phyloP scores from a whole-genome alignment of 2,888 invertebrate genomes.

The Tachina lurida region DNA sequence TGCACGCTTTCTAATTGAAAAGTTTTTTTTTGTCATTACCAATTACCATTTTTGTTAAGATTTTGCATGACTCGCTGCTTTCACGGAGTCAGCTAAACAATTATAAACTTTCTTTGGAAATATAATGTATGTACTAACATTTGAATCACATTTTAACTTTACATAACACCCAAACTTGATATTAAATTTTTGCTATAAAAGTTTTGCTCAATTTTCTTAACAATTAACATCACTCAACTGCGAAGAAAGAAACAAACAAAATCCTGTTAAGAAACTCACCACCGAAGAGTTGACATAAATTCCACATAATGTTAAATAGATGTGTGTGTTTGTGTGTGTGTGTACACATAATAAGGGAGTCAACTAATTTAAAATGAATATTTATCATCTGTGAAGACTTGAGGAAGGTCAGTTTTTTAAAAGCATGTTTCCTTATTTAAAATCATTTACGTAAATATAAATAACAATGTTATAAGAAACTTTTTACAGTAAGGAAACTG shows the following conservation, averaged over 20 bases:
- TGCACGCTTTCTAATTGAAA: too few relatives aligned
- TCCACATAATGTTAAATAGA: conserved; percentile 38
- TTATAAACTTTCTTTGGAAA: too few relatives aligned
- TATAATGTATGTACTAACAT: too few relatives aligned
- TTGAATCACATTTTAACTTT: conserved; percentile 19
- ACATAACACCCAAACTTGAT: background rate
- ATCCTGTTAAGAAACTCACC: conserved; percentile 23
- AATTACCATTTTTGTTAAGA: too few relatives aligned
- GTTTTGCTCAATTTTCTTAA: background rate
- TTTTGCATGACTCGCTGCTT: too few relatives aligned
- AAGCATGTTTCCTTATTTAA: conserved; percentile 1
- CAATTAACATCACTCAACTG: conserved; percentile 29
- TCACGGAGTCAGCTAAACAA: too few relatives aligned
- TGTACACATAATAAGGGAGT: conserved; percentile 42
- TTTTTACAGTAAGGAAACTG: background rate
- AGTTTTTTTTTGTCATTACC: too few relatives aligned
- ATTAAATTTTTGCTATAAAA: background rate
- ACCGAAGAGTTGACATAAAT: background rate
- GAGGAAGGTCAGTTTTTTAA: conserved; percentile 56
- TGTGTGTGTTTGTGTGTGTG: background rate
- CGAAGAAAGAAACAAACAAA: background rate
- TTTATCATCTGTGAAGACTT: conserved; percentile 43
- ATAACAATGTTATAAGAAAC: background rate
- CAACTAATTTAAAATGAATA: conserved; percentile 25
- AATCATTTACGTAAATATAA: background rate